Evolutionary conservation across 2,888 invertebrate genomes (phyloP), one percentile per base, ranked within the genome.

Genomic region (Ochropacha duplaris): DNA sequence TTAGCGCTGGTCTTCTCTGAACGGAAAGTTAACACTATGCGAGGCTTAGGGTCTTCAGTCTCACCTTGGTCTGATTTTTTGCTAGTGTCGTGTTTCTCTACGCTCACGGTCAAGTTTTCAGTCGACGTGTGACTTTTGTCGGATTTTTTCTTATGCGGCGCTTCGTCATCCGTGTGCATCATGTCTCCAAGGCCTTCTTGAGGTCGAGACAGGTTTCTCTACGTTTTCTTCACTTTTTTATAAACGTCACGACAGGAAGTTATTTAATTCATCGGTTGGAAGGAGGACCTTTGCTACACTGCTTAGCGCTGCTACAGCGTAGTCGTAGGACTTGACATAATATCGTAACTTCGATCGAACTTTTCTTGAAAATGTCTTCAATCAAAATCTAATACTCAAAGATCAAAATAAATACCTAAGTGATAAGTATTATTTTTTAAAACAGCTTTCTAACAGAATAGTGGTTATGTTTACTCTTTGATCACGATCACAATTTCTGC

Each of bases 11-110:
- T 90, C 71, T 94, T 94, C 59, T 94, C 94, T 0, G 94, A 94
- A n/a, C 94, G 90, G 65, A 95, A 94, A 0, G 94, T 95, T 34
- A 95, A 79, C 9, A 95, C 94, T 59, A 95, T 94, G 49, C 94
- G 90, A 2, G 94, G 94, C 73, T 94, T 94, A 0, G 88, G 88
- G 57, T 92, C 92, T 56, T 88, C 89, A 9, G 65, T 62, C 34
- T 87, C 88, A 28, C 75, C 74, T 68, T 85, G 86, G 4, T 84
- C 87, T 2, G 71, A 54, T 71, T 84, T 87, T 60, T 83, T 86
- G 2, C 65, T 19, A 19, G 52, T 62, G 54, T 88, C 88, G 58
- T 61, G 60, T 64, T 87, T 86, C 54, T 88, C 87, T 31, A 80
- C 61, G 62, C 77, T 79, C 14, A 81, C 78, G 44, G 75, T 73